These are phyloP conservation scores for Sakesphorus luctuosus DNA, from an alignment of 2,113 vertebrate genomes.

Conservation along the genomic window DNA sequence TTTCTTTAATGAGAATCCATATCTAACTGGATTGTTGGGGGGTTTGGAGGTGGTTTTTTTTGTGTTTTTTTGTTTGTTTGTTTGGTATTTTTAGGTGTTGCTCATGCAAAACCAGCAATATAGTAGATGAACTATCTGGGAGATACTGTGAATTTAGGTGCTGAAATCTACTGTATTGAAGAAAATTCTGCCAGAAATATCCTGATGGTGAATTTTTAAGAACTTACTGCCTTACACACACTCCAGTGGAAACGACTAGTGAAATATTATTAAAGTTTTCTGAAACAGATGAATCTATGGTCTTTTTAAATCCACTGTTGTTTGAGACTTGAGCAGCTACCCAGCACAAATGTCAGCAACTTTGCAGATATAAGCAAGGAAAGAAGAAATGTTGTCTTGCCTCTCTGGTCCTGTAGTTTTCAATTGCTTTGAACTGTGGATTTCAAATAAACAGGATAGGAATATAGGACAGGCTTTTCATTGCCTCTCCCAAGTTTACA, in stretches of 20 bases:
- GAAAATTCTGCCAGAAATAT: neutral
- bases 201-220: neutral
- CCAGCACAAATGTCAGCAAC: neutral
- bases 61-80: neutral
- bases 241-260: neutral
- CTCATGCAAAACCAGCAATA: neutral
- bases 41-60: neutral
- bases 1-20: neutral
- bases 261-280: neutral
- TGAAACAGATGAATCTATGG: neutral
- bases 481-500: neutral
- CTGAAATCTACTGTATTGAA: neutral
- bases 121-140: neutral
- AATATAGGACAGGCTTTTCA: neutral
- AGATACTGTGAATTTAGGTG: neutral
- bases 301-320: neutral
- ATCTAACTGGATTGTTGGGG: fast-evolving
- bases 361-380: neutral
- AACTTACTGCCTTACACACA: neutral
- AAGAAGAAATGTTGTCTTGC: neutral
- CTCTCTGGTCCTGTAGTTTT: neutral
- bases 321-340: neutral
- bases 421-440: neutral
- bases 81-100: neutral
- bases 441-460: neutral